phyloP scores from a whole-genome alignment of 2,797 vertebrate species.

The Sebastes goodei region DNA sequence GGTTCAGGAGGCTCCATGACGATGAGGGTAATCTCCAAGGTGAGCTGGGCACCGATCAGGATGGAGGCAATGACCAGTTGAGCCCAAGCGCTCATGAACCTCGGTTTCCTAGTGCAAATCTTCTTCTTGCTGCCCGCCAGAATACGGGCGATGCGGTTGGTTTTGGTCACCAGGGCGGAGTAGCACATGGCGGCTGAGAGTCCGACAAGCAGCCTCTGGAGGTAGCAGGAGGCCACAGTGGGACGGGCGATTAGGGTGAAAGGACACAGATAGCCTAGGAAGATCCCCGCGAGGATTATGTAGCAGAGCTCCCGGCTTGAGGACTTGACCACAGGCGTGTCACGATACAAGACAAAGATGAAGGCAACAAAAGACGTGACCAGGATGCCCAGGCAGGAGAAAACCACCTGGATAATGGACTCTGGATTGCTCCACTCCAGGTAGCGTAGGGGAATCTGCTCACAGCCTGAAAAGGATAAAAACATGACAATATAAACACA shows the following conservation, averaged over 20 bases:
- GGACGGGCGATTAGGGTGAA: constrained; percentile 97
- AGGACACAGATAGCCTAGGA: constrained; percentile 95
- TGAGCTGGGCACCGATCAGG: constrained; percentile 93
- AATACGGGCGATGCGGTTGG: constrained; percentile 97
- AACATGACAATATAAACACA: constrained; percentile 8
- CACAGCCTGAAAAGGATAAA: constrained; percentile 84
- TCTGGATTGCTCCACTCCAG: constrained; percentile 97
- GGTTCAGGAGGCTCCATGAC: constrained; percentile 96
- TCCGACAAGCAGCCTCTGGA: constrained; percentile 95
- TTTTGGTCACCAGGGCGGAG: constrained; percentile 96
- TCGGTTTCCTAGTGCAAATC: constrained; percentile 95
- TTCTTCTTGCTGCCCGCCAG: constrained; percentile 99
- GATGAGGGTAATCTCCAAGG: constrained; percentile 91
- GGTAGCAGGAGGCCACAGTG: constrained; percentile 93
- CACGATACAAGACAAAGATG: constrained; percentile 94
- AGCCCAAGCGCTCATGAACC: constrained; percentile 98
- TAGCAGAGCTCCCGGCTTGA: constrained; percentile 98
- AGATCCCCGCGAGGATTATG: constrained; percentile 97
- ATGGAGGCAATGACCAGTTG: constrained; percentile 94
- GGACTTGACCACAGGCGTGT: constrained; percentile 98
- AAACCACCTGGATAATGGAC: constrained; percentile 94
- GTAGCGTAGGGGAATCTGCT: constrained; percentile 90
- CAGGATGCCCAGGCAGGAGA: constrained; percentile 95
- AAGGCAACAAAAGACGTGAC: constrained; percentile 96
- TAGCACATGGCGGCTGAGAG: constrained; percentile 98